Evolutionary conservation across 2,797 vertebrate genomes (phyloP).

Genomic region (Anabas testudineus): DNA sequence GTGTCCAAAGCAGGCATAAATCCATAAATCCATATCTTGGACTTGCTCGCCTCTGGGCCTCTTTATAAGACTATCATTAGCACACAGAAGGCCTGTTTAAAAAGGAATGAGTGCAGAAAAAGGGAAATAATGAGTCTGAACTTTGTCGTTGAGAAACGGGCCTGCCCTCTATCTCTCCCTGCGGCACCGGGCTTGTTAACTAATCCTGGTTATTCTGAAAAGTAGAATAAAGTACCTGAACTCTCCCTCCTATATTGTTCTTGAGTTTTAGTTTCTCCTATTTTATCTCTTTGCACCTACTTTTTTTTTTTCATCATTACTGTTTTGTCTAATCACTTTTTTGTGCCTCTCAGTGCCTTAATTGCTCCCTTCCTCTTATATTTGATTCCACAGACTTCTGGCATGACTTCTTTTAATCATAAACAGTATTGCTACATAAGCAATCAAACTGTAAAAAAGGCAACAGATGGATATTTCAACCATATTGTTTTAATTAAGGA

Average conservation of each 20-base stretch:
- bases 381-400: constrained; percentile 17
- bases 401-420: constrained; percentile 21
- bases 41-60: constrained; percentile 73
- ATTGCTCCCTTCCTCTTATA: constrained; percentile 34
- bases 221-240: constrained; percentile 59
- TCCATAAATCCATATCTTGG: constrained; percentile 82
- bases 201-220: constrained; percentile 67
- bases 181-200: constrained; percentile 73
- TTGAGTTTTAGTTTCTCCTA: constrained; percentile 24
- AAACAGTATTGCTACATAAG: constrained; percentile 5
- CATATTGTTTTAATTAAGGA: constrained; percentile 11
- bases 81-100: constrained; percentile 73
- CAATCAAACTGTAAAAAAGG: constrained; percentile 2
- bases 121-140: constrained; percentile 81
- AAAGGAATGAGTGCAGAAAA: constrained; percentile 71
- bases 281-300: constrained; percentile 40
- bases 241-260: constrained; percentile 32
- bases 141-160: constrained; percentile 69
- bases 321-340: constrained; percentile 13
- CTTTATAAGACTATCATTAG: constrained; percentile 80
- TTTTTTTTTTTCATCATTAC: constrained; percentile 13
- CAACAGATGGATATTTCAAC: constrained; percentile 1
- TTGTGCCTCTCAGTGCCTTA: neutral
- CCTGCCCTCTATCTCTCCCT: constrained; percentile 61
- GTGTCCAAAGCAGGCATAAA: constrained; percentile 74